Conservation (phyloP, 2,797 vertebrate species). For the Hapalemur alaotrensis region DNA sequence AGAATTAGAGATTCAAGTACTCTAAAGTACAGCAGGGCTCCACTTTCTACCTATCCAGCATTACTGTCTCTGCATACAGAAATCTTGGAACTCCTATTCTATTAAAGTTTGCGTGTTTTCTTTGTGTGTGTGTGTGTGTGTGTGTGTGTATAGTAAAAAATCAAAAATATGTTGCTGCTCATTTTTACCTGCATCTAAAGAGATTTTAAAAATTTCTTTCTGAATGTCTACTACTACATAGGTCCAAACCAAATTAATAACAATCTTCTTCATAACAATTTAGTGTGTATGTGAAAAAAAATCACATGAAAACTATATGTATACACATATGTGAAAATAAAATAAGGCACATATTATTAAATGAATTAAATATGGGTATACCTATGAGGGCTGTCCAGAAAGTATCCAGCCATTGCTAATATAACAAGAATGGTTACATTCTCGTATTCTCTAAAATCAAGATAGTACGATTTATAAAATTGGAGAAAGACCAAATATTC, state of each 20-base stretch:
- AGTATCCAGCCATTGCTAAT: too few species aligned
- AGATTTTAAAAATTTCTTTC: not conserved
- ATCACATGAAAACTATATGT: not conserved
- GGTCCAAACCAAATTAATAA: not conserved
- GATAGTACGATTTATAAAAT: not conserved
- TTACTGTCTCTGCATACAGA: constrained; percentile 1
- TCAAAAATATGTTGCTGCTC: not conserved
- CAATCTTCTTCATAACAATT: not conserved
- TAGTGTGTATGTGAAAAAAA: not conserved
- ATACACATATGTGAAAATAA: not conserved
- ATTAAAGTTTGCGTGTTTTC: not conserved
- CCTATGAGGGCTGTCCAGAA: not conserved
- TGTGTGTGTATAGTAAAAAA: not conserved
- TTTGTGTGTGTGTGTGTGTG: not conserved
- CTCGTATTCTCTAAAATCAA: not conserved
- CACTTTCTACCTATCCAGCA: not conserved
- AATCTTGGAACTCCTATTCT: not conserved
- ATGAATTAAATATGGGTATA: not conserved
- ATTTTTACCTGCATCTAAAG: not conserved
- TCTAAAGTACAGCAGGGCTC: constrained; percentile 27
- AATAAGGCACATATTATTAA: not conserved
- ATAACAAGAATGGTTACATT: too few species aligned
- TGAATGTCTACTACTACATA: not conserved
- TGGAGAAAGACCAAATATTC: not conserved
- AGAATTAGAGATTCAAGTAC: constrained; percentile 45